Conservation (phyloP, 2,888 invertebrate genomes). For the Diadromus collaris region DNA sequence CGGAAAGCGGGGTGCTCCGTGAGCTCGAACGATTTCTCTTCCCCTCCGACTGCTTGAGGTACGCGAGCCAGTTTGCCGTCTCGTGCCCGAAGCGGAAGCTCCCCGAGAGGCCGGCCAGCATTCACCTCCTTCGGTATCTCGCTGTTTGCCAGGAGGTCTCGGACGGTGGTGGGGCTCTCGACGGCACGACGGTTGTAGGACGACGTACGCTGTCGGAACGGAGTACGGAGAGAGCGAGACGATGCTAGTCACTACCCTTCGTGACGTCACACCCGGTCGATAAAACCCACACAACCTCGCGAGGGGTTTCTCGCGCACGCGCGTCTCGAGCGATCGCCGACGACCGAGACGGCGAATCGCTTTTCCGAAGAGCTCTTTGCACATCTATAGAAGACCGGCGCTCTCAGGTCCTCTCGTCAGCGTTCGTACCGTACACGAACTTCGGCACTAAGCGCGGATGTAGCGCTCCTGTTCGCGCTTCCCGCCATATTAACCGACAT, state of each 20-base stretch:
- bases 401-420: slow-evolving; percentile 5
- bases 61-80: slow-evolving; percentile 7
- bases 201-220: slow-evolving; percentile 37
- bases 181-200: slow-evolving; percentile 36
- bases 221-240: slow-evolving; percentile 40
- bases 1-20: neutral
- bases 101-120: slow-evolving; percentile 4
- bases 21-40: slow-evolving; percentile 26
- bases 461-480: slow-evolving; percentile 64
- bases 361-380: slow-evolving; percentile 9
- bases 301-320: neutral
- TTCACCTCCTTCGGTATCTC: slow-evolving; percentile 1
- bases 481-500: slow-evolving; percentile 78
- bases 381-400: neutral
- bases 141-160: slow-evolving; percentile 28
- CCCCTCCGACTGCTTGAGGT: slow-evolving; percentile 23
- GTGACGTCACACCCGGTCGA: slow-evolving; percentile 78
- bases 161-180: slow-evolving; percentile 7
- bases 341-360: neutral
- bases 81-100: slow-evolving; percentile 1
- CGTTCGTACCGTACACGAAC: slow-evolving; percentile 61
- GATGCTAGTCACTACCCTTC: slow-evolving; percentile 55
- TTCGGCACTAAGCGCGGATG: slow-evolving; percentile 62
- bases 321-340: neutral
- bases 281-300: slow-evolving; percentile 71